phyloP scores from a whole-genome alignment of 2,113 vertebrate genomes.

The Leucopsar rothschildi region DNA sequence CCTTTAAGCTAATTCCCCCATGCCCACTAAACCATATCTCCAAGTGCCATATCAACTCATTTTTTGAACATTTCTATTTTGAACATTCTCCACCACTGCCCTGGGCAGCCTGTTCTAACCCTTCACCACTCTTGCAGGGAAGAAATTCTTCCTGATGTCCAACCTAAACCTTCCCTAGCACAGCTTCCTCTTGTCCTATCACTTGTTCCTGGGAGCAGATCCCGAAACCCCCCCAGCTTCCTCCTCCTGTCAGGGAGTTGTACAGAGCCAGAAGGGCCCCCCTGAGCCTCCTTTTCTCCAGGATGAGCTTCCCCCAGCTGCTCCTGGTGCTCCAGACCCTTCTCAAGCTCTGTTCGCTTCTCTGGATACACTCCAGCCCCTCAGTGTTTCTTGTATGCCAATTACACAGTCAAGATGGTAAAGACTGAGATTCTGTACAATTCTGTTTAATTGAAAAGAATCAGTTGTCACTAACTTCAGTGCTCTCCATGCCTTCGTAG shows the following conservation, averaged over 20 bases:
- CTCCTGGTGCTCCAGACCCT: neutral
- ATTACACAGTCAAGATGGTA: neutral
- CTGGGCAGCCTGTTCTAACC: neutral
- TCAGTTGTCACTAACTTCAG: neutral
- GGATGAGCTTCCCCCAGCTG: neutral
- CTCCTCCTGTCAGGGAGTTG: neutral
- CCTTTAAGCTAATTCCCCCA: neutral
- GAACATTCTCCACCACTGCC: neutral
- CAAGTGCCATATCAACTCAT: neutral
- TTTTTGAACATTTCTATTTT: neutral
- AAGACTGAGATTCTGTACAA: neutral
- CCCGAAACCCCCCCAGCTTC: accelerated
- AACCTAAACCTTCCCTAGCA: neutral
- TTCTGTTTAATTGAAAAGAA: neutral
- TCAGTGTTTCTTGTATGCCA: neutral
- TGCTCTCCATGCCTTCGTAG: neutral
- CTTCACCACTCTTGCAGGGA: neutral
- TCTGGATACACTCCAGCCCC: neutral
- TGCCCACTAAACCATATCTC: neutral
- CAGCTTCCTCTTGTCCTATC: neutral
- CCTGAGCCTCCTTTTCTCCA: neutral
- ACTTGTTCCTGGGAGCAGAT: neutral
- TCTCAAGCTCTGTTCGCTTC: neutral
- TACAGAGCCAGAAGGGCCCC: neutral
- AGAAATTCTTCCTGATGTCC: neutral